Evolutionary conservation across 2,888 invertebrate genomes (phyloP).

Genomic region (Drosophila prolongata): DNA sequence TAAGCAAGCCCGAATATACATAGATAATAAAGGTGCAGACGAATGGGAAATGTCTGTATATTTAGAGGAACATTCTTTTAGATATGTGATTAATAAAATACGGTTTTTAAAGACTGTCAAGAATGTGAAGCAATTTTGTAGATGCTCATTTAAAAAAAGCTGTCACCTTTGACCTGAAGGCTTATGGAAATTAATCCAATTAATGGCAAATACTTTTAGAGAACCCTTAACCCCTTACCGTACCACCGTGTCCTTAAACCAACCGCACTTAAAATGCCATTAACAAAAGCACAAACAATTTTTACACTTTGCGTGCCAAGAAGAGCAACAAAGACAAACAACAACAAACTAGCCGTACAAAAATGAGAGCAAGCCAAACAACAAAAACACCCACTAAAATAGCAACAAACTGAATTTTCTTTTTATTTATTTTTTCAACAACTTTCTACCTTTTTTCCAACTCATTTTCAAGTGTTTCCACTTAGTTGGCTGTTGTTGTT

Average conservation of each 20-base stretch:
- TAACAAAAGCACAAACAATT: conserved; percentile 73
- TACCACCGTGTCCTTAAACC: not conserved
- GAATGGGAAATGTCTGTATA: conserved; percentile 5
- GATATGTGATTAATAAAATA: not conserved
- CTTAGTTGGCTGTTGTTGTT: conserved; percentile 57
- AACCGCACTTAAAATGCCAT: conserved; percentile 73
- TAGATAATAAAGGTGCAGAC: conserved; percentile 6
- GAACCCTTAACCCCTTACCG: not conserved
- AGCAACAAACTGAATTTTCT: conserved; percentile 52
- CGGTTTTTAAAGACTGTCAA: not conserved
- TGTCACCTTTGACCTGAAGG: conserved; percentile 4
- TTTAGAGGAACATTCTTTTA: not conserved
- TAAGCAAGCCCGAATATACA: not conserved
- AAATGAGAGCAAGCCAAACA: conserved; percentile 30
- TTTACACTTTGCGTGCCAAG: conserved; percentile 63
- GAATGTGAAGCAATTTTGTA: not conserved
- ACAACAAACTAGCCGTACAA: conserved; percentile 28
- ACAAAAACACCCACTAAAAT: conserved; percentile 51
- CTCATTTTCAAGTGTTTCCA: conserved; percentile 75
- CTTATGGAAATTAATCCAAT: conserved; percentile 70
- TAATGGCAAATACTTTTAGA: conserved; percentile 59
- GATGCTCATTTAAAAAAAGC: not conserved
- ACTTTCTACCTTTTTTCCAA: conserved; percentile 72
- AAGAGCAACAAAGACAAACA: conserved; percentile 49
- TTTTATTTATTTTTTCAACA: conserved; percentile 76